Percentiles rank a stretch among this genome's conserved stretches.
Evolutionary conservation across 2,113 vertebrate genomes (phyloP).

Genomic region (Diadophis punctatus): DNA sequence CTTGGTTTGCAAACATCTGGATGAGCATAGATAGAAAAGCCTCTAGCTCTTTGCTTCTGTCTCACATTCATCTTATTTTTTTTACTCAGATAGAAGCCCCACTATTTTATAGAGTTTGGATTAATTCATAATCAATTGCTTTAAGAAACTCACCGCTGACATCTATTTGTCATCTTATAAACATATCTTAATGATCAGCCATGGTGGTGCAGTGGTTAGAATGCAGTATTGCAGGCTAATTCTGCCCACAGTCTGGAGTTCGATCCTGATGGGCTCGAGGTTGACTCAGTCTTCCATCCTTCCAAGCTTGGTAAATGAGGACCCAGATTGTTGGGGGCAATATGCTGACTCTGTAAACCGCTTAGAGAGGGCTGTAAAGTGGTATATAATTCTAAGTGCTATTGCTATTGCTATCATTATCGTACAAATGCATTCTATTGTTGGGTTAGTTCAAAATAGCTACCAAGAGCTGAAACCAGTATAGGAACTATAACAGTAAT

Average conservation of each 20-base stretch:
- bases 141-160: constrained; percentile 1
- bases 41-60: neutral
- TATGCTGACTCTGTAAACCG: neutral
- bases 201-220: neutral
- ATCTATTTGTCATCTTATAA: constrained; percentile 15
- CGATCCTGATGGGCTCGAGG: too few species aligned
- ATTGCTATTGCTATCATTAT: neutral
- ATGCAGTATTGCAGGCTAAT: neutral
- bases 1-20: neutral
- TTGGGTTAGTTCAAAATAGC: neutral
- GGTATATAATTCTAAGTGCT: neutral
- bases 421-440: neutral
- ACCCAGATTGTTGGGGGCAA: neutral
- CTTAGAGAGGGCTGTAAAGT: neutral
- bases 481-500: neutral
- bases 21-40: neutral
- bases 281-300: neutral
- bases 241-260: neutral
- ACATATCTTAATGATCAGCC: constrained; percentile 8
- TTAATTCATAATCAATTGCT: constrained; percentile 37
- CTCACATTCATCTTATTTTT: neutral
- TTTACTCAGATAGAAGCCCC: neutral
- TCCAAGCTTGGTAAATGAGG: neutral
- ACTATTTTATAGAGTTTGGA: neutral
- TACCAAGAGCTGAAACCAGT: neutral